These are phyloP conservation scores for Phymatocera aterrima DNA, from an alignment of 2,888 invertebrate genomes.

Conservation along the genomic window DNA sequence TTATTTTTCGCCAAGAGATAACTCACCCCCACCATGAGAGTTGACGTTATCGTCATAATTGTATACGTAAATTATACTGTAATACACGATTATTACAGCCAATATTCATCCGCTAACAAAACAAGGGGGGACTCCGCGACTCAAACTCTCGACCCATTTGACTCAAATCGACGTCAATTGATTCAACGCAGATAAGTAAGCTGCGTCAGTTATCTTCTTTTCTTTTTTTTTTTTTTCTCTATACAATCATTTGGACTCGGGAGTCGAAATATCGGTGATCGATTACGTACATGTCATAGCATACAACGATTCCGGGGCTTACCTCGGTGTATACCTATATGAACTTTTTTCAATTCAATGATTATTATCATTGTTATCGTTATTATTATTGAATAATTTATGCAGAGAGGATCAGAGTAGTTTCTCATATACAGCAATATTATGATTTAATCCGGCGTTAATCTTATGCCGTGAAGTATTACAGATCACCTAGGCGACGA, in stretches of 20 bases:
- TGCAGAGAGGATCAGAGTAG: not conserved
- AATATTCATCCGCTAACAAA: conserved; percentile 21
- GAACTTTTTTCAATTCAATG: not conserved
- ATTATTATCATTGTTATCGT: not conserved
- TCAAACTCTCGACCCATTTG: not conserved
- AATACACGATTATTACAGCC: conserved; percentile 7
- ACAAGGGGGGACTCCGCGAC: not conserved
- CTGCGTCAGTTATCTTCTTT: not conserved
- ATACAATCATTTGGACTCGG: not conserved
- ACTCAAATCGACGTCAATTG: conserved; percentile 22
- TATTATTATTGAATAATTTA: not conserved
- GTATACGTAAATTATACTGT: not conserved
- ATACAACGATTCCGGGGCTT: not conserved
- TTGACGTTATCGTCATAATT: not conserved
- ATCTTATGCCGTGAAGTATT: conserved; percentile 27
- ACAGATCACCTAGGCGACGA: conserved; percentile 14
- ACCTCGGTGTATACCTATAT: not conserved
- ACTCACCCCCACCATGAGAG: not conserved
- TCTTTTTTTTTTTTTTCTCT: not conserved
- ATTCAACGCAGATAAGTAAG: conserved; percentile 6
- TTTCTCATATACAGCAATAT: not conserved
- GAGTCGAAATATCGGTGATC: too few species aligned
- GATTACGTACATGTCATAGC: not conserved
- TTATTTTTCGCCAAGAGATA: conserved; percentile 40
- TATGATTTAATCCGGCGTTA: conserved; percentile 15